Evolutionary conservation across 2,113 vertebrate genomes (phyloP).

Genomic region (Gavialis gangeticus): DNA sequence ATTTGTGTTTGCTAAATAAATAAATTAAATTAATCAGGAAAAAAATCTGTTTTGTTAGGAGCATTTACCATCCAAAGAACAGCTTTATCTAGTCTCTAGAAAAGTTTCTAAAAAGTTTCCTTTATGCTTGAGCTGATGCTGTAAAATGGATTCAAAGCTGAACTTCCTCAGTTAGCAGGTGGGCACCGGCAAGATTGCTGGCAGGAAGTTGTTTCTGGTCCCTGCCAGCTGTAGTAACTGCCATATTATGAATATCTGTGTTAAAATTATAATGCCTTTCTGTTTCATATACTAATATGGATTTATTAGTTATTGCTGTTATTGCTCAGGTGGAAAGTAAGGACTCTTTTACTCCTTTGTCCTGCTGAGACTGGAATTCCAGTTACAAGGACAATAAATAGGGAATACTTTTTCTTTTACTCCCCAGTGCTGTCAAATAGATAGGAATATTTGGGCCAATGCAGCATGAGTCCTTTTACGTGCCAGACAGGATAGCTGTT

Average conservation of each 20-base stretch:
- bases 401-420: background rate
- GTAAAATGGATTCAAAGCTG: background rate
- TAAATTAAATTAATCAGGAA: no score
- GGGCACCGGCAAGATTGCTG: background rate
- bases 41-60: no score
- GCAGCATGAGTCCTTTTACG: background rate
- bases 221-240: background rate
- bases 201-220: background rate
- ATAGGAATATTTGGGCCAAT: background rate
- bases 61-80: background rate
- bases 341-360: fast-evolving
- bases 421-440: background rate
- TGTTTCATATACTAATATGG: background rate
- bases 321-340: background rate
- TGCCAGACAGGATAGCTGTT: background rate
- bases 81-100: constrained; percentile 7
- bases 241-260: background rate
- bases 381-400: background rate
- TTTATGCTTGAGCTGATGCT: background rate
- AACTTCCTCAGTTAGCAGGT: background rate
- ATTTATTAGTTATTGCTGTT: background rate
- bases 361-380: background rate
- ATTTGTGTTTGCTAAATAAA: no score
- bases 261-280: background rate
- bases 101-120: background rate